phyloP scores from a whole-genome alignment of 2,113 vertebrate genomes.

The Solea senegalensis region DNA sequence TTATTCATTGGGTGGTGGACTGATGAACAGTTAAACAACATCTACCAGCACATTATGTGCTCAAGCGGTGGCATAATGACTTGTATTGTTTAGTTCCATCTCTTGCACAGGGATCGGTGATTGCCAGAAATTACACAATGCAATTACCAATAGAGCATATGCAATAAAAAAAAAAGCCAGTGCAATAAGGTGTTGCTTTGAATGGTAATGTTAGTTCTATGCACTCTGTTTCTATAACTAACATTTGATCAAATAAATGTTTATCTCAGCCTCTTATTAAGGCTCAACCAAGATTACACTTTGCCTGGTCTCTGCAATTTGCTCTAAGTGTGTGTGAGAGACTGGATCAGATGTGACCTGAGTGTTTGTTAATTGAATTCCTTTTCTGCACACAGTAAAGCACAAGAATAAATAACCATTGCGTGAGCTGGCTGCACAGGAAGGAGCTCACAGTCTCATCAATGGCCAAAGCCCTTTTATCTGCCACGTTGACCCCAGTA shows the following conservation, averaged over 20 bases:
- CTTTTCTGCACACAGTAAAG: slow-evolving; percentile 50
- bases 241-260: neutral
- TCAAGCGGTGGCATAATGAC: neutral
- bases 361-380: slow-evolving; percentile 63
- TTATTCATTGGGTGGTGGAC: neutral
- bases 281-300: neutral
- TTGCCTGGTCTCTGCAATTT: neutral
- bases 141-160: neutral
- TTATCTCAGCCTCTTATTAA: neutral
- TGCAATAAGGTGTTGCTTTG: neutral
- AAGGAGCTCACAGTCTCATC: neutral
- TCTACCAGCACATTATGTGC: neutral
- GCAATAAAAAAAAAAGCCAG: neutral
- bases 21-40: neutral
- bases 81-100: neutral
- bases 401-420: slow-evolving; percentile 65
- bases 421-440: slow-evolving; percentile 15
- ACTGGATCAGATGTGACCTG: slow-evolving; percentile 18
- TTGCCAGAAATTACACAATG: neutral
- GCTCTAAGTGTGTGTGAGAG: neutral
- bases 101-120: neutral
- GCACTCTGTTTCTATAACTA: neutral
- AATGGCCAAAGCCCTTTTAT: slow-evolving; percentile 8
- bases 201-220: neutral
- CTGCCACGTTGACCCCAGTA: neutral